Evolutionary conservation across 1,140 invertebrate genomes (phyloP).

Genomic region (Drosophila punjabiensis): DNA sequence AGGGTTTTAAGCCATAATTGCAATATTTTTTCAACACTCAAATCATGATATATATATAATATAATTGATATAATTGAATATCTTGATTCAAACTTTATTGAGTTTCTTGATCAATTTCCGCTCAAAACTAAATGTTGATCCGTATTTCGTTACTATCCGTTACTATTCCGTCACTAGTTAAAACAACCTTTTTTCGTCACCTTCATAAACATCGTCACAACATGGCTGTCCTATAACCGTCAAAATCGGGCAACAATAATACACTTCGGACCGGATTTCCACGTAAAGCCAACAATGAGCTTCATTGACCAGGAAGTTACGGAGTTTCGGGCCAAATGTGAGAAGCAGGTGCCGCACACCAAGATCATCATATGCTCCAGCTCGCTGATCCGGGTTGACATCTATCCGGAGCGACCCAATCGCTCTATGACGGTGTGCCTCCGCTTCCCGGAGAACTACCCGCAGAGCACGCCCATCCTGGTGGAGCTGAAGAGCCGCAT

Average conservation of each 20-base stretch:
- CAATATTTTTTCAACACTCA: too few relatives aligned
- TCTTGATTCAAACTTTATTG: too few relatives aligned
- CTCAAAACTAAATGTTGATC: too few relatives aligned
- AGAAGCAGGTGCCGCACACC: conserved; percentile 87
- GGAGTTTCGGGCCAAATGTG: conserved; percentile 88
- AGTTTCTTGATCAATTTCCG: too few relatives aligned
- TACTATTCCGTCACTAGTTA: too few relatives aligned
- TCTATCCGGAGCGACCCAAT: conserved; percentile 86
- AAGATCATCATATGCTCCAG: conserved; percentile 88
- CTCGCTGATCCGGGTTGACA: conserved; percentile 87
- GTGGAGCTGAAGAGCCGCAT: conserved; percentile 92
- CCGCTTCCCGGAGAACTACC: conserved; percentile 88
- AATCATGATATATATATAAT: too few relatives aligned
- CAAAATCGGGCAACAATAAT: conserved; percentile 20
- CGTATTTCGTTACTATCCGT: too few relatives aligned
- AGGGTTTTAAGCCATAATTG: too few relatives aligned
- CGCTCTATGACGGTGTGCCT: conserved; percentile 89
- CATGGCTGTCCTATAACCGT: conserved; percentile 42
- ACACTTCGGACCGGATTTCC: conserved; percentile 1
- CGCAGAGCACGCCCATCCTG: conserved; percentile 87
- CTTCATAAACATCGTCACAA: neutral
- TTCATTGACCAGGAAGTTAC: conserved; percentile 88
- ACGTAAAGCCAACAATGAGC: conserved; percentile 85
- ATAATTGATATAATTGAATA: too few relatives aligned
- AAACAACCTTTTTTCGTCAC: conserved; percentile 1